Percentiles rank a stretch among this genome's conserved stretches.
phyloP scores from a whole-genome alignment of 92 coral and sea anemone species.

The Plumapathes pennacea region DNA sequence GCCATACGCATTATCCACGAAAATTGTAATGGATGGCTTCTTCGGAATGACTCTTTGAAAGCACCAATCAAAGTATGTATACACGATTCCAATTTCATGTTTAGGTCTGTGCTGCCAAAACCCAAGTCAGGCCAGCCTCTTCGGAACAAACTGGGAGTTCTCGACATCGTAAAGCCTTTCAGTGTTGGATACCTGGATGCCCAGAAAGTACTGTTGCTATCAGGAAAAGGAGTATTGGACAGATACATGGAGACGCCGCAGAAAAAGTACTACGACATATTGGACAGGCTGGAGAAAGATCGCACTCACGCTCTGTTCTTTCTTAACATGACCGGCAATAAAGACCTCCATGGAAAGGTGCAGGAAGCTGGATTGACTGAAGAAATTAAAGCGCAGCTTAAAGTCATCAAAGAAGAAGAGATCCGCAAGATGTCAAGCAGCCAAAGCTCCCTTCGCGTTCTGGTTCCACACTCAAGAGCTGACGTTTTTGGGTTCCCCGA shows the following conservation, averaged over 20 bases:
- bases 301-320: constrained; percentile 52
- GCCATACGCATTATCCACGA: constrained; percentile 58
- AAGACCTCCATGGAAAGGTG: constrained; percentile 18
- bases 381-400: constrained; percentile 1
- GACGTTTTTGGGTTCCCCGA: constrained; percentile 80
- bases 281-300: constrained; percentile 51
- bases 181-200: constrained; percentile 68
- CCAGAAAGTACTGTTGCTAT: constrained; percentile 71
- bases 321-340: constrained; percentile 47
- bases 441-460: constrained; percentile 19
- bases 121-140: too few species aligned
- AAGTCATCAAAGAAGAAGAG: constrained; percentile 16
- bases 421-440: constrained; percentile 7
- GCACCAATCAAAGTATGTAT: too few species aligned
- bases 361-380: constrained; percentile 32
- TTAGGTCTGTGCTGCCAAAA: too few species aligned
- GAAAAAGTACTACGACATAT: constrained; percentile 45
- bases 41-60: constrained; percentile 6
- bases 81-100: too few species aligned
- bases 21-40: constrained; percentile 50
- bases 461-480: constrained; percentile 62
- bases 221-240: constrained; percentile 71
- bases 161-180: constrained; percentile 78
- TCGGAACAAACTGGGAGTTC: constrained; percentile 71
- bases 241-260: constrained; percentile 68